phyloP scores from a whole-genome alignment of 2,797 vertebrate species.

The Cossypha dichroa region DNA sequence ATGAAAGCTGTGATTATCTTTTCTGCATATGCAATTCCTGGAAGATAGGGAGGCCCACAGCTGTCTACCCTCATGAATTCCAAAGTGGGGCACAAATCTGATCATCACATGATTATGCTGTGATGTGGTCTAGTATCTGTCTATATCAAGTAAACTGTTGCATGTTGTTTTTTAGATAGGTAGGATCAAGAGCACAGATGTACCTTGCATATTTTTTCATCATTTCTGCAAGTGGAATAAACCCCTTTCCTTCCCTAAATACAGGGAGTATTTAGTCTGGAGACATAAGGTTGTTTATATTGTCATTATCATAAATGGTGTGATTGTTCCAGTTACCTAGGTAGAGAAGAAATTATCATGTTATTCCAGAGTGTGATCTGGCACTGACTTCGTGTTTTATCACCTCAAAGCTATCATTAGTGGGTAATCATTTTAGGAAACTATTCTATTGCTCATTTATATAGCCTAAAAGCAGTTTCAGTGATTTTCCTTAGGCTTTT shows the following conservation, averaged over 20 bases:
- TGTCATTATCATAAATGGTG: constrained; percentile 39
- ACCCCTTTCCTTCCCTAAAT: accelerated
- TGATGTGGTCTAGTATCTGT: background rate
- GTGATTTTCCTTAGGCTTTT: constrained; percentile 1
- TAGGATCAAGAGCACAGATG: background rate
- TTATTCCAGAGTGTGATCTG: constrained; percentile 30
- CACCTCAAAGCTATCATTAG: constrained; percentile 55
- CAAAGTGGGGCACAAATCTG: background rate
- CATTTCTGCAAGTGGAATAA: background rate
- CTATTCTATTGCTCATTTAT: constrained; percentile 44
- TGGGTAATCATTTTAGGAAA: constrained; percentile 46
- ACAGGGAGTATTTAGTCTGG: constrained; percentile 5
- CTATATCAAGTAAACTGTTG: background rate
- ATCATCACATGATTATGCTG: background rate
- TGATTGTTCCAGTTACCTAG: constrained; percentile 41
- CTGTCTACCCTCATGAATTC: background rate
- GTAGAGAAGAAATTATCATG: constrained; percentile 29
- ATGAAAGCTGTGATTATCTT: constrained; percentile 26
- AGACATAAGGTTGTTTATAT: constrained; percentile 33
- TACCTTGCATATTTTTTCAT: background rate
- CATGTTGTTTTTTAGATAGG: background rate
- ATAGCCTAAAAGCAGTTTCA: background rate
- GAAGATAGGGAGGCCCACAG: background rate
- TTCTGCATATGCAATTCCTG: background rate
- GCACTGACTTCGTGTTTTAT: constrained; percentile 30